Evolutionary conservation across 2,797 vertebrate species (phyloP).

Genomic region (Gallirallus australis): DNA sequence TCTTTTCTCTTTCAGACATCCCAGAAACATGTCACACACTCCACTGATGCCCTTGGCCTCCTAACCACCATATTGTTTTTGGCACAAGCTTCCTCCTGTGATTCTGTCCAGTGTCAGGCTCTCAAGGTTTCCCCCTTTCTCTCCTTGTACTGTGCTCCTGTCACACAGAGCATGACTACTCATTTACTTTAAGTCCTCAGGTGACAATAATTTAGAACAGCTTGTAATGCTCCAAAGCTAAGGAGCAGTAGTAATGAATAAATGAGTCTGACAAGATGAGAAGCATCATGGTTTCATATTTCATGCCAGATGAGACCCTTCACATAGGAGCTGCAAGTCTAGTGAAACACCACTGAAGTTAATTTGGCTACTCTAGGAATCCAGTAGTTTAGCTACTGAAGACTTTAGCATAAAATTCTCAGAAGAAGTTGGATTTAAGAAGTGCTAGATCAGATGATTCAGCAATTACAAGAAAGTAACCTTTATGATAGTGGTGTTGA

Average conservation of each 20-base stretch:
- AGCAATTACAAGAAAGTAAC: background rate
- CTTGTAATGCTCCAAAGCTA: background rate
- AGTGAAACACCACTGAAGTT: background rate
- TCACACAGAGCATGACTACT: background rate
- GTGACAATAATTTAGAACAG: background rate
- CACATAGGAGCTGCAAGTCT: background rate
- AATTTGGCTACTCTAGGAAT: background rate
- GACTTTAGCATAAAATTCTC: background rate
- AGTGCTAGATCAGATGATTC: background rate
- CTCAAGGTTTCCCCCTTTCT: background rate
- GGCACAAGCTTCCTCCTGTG: background rate
- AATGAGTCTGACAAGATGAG: background rate
- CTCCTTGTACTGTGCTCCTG: background rate
- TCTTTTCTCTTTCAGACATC: background rate
- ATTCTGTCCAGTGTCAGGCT: background rate
- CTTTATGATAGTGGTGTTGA: background rate
- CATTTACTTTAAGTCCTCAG: background rate
- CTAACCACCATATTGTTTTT: background rate
- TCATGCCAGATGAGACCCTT: background rate
- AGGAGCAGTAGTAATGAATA: background rate
- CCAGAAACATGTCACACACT: background rate
- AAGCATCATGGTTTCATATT: accelerated
- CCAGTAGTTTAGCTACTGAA: background rate
- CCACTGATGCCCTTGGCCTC: background rate
- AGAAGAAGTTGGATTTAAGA: background rate